These are phyloP conservation scores for Teleopsis dalmanni DNA, from an alignment of 1,140 invertebrate species.

Conservation along the genomic window DNA sequence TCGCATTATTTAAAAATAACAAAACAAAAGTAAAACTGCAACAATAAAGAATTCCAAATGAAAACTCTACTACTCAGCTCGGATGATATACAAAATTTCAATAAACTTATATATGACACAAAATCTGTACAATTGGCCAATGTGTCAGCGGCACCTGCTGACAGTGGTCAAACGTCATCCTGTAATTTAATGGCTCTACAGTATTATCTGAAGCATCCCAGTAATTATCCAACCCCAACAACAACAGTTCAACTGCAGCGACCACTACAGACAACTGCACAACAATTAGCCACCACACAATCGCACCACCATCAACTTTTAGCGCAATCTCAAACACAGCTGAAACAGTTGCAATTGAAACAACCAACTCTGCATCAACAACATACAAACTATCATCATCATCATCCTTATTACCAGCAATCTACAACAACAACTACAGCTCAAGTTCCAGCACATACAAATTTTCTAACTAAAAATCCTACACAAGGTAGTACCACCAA, in stretches of 20 bases:
- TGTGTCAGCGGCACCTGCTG: conserved; percentile 1
- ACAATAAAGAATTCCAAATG: conserved; percentile 23
- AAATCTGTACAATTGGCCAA: conserved; percentile 30
- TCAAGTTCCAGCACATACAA: conserved; percentile 13
- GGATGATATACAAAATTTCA: conserved; percentile 39
- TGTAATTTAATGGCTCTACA: conserved; percentile 32
- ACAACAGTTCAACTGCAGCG: conserved; percentile 11
- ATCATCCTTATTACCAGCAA: conserved; percentile 40
- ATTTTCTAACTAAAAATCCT: conserved; percentile 11
- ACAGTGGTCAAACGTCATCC: conserved; percentile 16
- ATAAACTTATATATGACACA: conserved; percentile 40
- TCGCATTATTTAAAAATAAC: too few species aligned
- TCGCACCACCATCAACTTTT: conserved; percentile 22
- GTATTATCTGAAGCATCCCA: conserved; percentile 41
- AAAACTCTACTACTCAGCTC: conserved; percentile 36
- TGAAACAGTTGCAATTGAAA: conserved; percentile 36
- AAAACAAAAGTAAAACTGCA: too few species aligned
- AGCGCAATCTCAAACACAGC: conserved; percentile 30
- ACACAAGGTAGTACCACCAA: conserved; percentile 12
- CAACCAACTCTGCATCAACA: conserved; percentile 40
- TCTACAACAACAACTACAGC: conserved; percentile 19
- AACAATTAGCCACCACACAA: conserved; percentile 9
- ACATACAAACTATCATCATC: conserved; percentile 35
- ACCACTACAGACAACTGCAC: conserved; percentile 14
- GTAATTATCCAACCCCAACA: conserved; percentile 18